These are phyloP conservation scores for Torymus aiolomorphi DNA, from an alignment of 2,888 invertebrate genomes.

Conservation along the genomic window DNA sequence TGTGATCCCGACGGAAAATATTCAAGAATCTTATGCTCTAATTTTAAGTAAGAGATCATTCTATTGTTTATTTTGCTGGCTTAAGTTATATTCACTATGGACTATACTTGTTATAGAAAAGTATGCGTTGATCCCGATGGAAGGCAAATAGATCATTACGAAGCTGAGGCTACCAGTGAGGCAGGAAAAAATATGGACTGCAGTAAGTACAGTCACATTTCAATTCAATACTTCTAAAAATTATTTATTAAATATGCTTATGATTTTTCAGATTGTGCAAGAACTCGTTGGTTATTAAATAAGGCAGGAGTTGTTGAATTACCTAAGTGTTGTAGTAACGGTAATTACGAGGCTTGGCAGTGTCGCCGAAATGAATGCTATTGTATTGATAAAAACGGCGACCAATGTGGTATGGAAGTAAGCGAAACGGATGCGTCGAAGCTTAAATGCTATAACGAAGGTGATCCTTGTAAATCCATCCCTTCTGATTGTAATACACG, in stretches of 20 bases:
- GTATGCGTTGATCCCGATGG: slow-evolving; percentile 80
- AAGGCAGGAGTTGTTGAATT: slow-evolving; percentile 73
- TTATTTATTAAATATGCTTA: too few species aligned
- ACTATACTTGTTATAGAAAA: slow-evolving; percentile 68
- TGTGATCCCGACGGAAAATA: slow-evolving; percentile 78
- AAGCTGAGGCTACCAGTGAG: slow-evolving; percentile 73
- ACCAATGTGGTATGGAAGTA: slow-evolving; percentile 76
- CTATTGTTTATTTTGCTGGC: not conserved
- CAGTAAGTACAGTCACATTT: slow-evolving; percentile 76
- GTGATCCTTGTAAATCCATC: slow-evolving; percentile 49
- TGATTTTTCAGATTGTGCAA: slow-evolving; percentile 80
- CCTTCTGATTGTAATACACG: not conserved
- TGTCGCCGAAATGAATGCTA: slow-evolving; percentile 80
- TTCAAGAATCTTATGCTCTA: slow-evolving; percentile 73
- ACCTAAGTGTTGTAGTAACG: slow-evolving; percentile 81
- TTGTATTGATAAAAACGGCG: slow-evolving; percentile 81
- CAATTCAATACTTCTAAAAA: not conserved
- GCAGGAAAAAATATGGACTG: slow-evolving; percentile 76
- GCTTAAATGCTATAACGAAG: slow-evolving; percentile 59
- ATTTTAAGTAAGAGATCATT: slow-evolving; percentile 66
- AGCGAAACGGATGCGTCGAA: slow-evolving; percentile 53
- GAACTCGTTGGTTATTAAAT: slow-evolving; percentile 76
- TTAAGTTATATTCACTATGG: slow-evolving; percentile 39
- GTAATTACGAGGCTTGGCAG: slow-evolving; percentile 81
- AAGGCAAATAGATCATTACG: slow-evolving; percentile 77